phyloP scores from a whole-genome alignment of 1,140 invertebrate genomes.

The Diorhabda elongata region DNA sequence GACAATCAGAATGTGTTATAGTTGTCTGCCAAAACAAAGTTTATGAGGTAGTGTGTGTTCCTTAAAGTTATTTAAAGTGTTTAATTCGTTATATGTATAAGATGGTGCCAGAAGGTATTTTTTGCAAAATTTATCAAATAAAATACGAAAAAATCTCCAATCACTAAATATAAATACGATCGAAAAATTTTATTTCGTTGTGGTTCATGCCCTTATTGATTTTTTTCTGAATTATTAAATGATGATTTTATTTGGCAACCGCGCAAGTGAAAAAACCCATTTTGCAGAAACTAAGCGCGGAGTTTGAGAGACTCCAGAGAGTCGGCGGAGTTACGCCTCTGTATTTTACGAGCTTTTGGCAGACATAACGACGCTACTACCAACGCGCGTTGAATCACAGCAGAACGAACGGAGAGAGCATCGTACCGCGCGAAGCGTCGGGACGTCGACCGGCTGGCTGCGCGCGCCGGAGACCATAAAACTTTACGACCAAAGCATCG shows the following conservation, averaged over 20 bases:
- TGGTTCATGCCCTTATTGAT: no score
- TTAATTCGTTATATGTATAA: no score
- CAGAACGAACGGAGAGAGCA: slow-evolving; percentile 19
- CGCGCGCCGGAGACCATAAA: slow-evolving; percentile 46
- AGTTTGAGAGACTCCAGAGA: not conserved
- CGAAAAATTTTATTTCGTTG: no score
- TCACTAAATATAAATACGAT: no score
- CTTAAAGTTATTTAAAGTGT: no score
- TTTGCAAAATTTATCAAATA: no score
- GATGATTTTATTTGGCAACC: not conserved
- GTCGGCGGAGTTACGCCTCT: slow-evolving; percentile 27
- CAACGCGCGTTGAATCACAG: slow-evolving; percentile 25
- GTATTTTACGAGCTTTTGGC: slow-evolving; percentile 42
- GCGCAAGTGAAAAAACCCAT: not conserved
- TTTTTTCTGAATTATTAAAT: no score
- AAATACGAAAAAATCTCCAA: no score
- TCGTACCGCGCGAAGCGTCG: slow-evolving; percentile 27
- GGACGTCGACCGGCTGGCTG: slow-evolving; percentile 31
- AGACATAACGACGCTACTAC: slow-evolving; percentile 41
- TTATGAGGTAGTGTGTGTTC: no score
- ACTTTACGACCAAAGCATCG: slow-evolving; percentile 49
- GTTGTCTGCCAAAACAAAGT: no score
- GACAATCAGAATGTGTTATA: no score
- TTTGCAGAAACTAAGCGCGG: not conserved
- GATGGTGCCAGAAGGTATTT: no score